A percentile compares a stretch with the other conserved stretches of the same genome.
Conservation (phyloP, 2,888 invertebrate species). For the Philereme vetulata region DNA sequence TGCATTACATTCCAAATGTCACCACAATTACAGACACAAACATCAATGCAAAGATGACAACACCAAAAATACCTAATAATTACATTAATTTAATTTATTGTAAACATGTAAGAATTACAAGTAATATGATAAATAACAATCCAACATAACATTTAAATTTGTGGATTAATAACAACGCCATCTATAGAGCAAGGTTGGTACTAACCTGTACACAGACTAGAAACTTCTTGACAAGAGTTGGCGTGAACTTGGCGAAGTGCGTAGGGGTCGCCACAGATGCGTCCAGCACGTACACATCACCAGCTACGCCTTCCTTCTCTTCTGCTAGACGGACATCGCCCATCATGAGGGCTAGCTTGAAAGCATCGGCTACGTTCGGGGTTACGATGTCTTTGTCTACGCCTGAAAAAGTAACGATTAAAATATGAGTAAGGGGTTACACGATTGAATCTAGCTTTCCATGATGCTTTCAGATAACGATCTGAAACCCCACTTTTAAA, state of each 20-base stretch:
- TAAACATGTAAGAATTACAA: too few species aligned
- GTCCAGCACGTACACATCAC: constrained; percentile 92
- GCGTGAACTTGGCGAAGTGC: constrained; percentile 93
- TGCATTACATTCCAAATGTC: too few species aligned
- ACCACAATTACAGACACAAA: too few species aligned
- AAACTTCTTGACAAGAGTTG: constrained; percentile 92
- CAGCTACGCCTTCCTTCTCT: constrained; percentile 91
- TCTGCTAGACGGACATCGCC: constrained; percentile 91
- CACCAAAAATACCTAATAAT: too few species aligned
- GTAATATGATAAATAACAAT: too few species aligned
- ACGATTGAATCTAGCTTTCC: too few species aligned
- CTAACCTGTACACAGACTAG: constrained; percentile 90
- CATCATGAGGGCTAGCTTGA: constrained; percentile 93
- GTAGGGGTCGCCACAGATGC: constrained; percentile 90
- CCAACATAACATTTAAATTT: not conserved
- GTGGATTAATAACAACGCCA: constrained; percentile 21
- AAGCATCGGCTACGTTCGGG: constrained; percentile 89
- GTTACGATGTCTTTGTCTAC: constrained; percentile 87
- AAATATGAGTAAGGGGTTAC: not conserved
- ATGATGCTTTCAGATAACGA: too few species aligned
- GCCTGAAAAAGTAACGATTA: constrained; percentile 53
- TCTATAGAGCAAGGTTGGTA: constrained; percentile 5
- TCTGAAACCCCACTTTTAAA: too few species aligned
- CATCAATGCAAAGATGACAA: too few species aligned
- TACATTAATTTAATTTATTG: too few species aligned